These are phyloP conservation scores for Mayetiola destructor DNA, from an alignment of 2,888 invertebrate genomes.

Conservation along the genomic window DNA sequence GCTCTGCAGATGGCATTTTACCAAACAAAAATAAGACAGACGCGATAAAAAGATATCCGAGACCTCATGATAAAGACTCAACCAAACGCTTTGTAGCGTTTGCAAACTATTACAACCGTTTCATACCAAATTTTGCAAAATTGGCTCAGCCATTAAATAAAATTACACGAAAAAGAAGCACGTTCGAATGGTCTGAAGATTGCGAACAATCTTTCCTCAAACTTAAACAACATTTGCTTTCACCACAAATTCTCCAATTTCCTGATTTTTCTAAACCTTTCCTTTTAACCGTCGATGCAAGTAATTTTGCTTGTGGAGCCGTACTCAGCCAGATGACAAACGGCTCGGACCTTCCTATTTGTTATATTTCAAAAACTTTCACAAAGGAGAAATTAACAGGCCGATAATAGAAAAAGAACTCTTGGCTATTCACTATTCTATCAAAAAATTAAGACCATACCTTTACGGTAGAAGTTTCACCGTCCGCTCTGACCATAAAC, in stretches of 20 bases:
- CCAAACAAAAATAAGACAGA: background rate
- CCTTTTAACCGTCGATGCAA: no score
- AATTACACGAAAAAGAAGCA: background rate
- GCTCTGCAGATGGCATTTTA: background rate
- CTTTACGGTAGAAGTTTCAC: background rate
- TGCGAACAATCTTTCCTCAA: slow-evolving; percentile 12
- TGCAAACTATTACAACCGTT: background rate
- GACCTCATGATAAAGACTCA: background rate
- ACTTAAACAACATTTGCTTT: background rate
- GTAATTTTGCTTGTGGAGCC: no score
- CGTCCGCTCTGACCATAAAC: no score
- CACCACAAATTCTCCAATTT: slow-evolving; percentile 14
- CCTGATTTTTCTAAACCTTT: slow-evolving; percentile 9
- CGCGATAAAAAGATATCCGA: background rate
- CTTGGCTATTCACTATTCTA: background rate
- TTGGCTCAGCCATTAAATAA: background rate
- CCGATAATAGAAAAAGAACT: background rate
- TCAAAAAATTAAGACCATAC: background rate
- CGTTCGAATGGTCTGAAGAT: slow-evolving; percentile 4
- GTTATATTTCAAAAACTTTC: background rate
- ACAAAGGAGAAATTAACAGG: background rate
- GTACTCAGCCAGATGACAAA: no score
- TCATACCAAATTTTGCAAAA: background rate
- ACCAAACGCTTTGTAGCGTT: background rate
- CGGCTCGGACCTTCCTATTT: no score